A percentile compares a stretch with the other conserved stretches of the same genome.
Evolutionary conservation across 23 tunicate species (phyloP).

Genomic region (Trididemnum nubilum): DNA sequence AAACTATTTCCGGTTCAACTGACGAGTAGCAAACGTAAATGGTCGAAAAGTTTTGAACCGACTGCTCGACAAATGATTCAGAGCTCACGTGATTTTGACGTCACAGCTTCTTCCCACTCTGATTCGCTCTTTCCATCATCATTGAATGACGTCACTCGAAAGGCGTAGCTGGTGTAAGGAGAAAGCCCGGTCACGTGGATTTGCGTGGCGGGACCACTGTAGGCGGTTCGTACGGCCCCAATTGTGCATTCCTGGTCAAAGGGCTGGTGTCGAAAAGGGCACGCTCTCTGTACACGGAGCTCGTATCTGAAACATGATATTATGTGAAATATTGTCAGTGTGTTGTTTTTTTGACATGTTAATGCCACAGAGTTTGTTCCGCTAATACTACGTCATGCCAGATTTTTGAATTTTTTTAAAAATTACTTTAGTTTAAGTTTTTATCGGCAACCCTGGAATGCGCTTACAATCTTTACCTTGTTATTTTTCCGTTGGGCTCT

Average conservation of each 20-base stretch:
- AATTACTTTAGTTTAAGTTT: no score
- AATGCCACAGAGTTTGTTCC: no score
- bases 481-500: conserved; percentile 65
- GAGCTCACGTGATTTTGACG: conserved; percentile 57
- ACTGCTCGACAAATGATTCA: no score
- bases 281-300: conserved; percentile 37
- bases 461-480: conserved; percentile 64
- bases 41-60: no score
- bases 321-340: neutral
- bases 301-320: conserved; percentile 62
- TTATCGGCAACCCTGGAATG: no score
- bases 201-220: conserved; percentile 44
- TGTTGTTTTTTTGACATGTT: no score
- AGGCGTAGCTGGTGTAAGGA: conserved; percentile 72
- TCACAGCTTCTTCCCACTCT: conserved; percentile 62
- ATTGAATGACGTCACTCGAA: conserved; percentile 70
- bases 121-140: conserved; percentile 69
- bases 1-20: no score
- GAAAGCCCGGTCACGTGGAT: conserved; percentile 26
- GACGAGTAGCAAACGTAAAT: no score
- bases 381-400: no score
- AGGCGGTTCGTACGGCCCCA: conserved; percentile 42
- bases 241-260: conserved; percentile 60
- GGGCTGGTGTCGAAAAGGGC: conserved; percentile 65
- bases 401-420: no score